Base-by-base conservation (phyloP, 1,140 invertebrate species). In the Spodoptera frugiperda region DNA sequence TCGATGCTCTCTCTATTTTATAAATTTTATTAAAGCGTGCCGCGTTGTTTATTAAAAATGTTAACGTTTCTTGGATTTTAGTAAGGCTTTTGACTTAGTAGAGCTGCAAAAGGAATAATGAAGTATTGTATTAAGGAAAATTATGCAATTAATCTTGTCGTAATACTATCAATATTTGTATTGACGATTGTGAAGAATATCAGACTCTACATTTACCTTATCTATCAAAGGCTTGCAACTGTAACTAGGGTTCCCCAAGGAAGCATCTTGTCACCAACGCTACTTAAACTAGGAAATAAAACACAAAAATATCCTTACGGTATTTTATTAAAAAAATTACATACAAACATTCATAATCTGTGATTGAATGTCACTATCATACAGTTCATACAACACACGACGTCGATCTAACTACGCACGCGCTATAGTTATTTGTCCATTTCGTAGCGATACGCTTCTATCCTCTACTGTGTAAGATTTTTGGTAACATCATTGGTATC, bases 271-370 rank as follows among this genome's bases (percentile, higher is more conserved):
- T 19, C 15, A 54, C 5, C 51, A 8, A 19, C 15, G 3, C 17
- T 54, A 8, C 10, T 54, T 19, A 19, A 11, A n/a, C 6, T 14
- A 39, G 48, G 44, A 84, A 86, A 86, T 84, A 79, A 88, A 82
- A 86, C 78, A 82, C 76, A 10, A 6, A 49, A 81, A 65, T 77
- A 48, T 78, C 85, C 85, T 76, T 74, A 80, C 54, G 87, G 87
- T 78, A 48, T 91, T 93, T 89, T 88, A 89, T 89, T 91, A 90
- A 48, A 93, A 93, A 92, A 93, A 78, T 91, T 93, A 93, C 91
- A 93, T 93, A 91, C 87, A 93, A 93, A 93, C 90, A 93, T 90
- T 89, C 91, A 93, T 87, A 85, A 82, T 85, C 76, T 79, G 79
- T 84, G 82, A 85, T 80, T 86, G 86, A 87, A 89, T 84, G 78